These are phyloP conservation scores for Lepeophtheirus nordmannii DNA, from an alignment of 2,888 invertebrate genomes.

Conservation along the genomic window DNA sequence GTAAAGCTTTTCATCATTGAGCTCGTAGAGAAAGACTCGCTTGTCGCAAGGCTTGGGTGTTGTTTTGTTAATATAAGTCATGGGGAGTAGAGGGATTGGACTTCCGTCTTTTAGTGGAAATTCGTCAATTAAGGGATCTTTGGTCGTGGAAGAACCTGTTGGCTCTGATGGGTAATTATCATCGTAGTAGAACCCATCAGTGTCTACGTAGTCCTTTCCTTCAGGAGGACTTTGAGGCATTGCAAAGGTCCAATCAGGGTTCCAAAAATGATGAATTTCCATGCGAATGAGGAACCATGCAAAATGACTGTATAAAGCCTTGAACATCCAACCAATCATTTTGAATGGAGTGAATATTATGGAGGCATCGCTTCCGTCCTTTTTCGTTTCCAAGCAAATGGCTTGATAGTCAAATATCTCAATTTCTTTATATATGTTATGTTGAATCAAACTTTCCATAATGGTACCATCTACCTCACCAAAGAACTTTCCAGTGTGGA, in stretches of 20 bases:
- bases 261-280: slow-evolving; percentile 31
- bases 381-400: slow-evolving; percentile 17
- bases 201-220: slow-evolving; percentile 12
- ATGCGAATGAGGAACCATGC: slow-evolving; percentile 26
- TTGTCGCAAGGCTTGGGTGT: slow-evolving; percentile 70
- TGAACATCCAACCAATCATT: slow-evolving; percentile 29
- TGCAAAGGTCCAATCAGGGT: slow-evolving; percentile 30
- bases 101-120: slow-evolving; percentile 26
- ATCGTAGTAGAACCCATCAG: slow-evolving; percentile 13
- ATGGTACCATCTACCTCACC: slow-evolving; percentile 86
- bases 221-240: slow-evolving; percentile 26
- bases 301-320: slow-evolving; percentile 29
- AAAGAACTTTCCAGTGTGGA: slow-evolving; percentile 79
- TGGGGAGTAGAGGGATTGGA: slow-evolving; percentile 28
- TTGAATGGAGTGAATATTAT: slow-evolving; percentile 28
- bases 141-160: background rate
- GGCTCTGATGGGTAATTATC: background rate
- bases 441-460: slow-evolving; percentile 75
- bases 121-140: slow-evolving; percentile 24
- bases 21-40: slow-evolving; percentile 49
- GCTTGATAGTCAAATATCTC: slow-evolving; percentile 67
- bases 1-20: slow-evolving; percentile 27
- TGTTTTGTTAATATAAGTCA: slow-evolving; percentile 44
- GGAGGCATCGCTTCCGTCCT: slow-evolving; percentile 13
- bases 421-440: slow-evolving; percentile 72